phyloP scores from a whole-genome alignment of 1,140 invertebrate genomes.

The Micrasema minimum region DNA sequence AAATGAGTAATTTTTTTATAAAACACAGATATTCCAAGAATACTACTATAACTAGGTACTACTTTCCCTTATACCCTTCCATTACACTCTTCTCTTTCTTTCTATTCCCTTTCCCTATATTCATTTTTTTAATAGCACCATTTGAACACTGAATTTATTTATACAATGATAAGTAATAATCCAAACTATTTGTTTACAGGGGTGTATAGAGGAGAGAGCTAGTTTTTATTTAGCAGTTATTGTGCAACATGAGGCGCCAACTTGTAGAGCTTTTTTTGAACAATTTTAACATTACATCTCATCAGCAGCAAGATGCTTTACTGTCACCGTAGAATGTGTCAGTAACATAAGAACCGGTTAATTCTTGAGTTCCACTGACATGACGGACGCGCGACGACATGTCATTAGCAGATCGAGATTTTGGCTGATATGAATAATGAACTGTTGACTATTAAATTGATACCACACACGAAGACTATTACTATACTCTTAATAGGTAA shows the following conservation, averaged over 20 bases:
- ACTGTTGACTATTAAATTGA: no score
- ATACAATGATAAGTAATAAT: not conserved
- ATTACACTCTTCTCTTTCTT: not conserved
- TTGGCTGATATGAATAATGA: not conserved
- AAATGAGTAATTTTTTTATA: not conserved
- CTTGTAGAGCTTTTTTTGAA: not conserved
- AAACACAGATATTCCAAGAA: not conserved
- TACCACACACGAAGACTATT: no score
- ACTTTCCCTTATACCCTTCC: not conserved
- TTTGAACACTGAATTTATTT: not conserved
- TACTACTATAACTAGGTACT: not conserved
- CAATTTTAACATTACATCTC: not conserved
- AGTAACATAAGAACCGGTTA: conserved; percentile 9
- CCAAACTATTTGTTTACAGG: no score
- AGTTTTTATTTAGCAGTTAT: no score
- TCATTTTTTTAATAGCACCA: no score
- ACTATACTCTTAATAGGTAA: no score
- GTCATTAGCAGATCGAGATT: not conserved
- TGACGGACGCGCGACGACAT: no score
- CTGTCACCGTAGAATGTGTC: not conserved
- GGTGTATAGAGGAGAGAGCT: no score
- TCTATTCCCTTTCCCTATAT: not conserved
- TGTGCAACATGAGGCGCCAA: no score
- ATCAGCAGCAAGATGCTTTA: not conserved
- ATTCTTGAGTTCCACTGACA: not conserved